Percentiles rank a stretch among this genome's conserved stretches.
Conservation (phyloP, 2,797 vertebrate genomes). For the Spatula versicolor region DNA sequence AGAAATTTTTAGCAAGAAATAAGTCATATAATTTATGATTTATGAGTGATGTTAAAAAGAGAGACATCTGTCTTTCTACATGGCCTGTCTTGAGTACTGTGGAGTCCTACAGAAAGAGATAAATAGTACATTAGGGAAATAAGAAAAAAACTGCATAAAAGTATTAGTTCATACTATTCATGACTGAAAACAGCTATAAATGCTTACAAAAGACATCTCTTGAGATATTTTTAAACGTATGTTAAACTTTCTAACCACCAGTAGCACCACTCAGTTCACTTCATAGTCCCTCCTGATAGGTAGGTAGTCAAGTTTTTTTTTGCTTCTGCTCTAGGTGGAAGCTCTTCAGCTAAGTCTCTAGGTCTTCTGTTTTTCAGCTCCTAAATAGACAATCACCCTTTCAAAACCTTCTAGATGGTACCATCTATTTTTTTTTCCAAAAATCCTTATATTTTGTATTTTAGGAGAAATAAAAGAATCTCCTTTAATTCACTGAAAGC, state of each 20-base stretch:
- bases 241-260: background rate
- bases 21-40: background rate
- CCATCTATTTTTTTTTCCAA: background rate
- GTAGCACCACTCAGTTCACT: background rate
- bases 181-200: background rate
- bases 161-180: background rate
- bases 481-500: background rate
- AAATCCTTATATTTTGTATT: background rate
- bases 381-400: background rate
- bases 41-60: background rate
- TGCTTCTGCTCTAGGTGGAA: background rate
- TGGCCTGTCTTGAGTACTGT: background rate
- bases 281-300: background rate
- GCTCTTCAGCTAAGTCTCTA: no score
- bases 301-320: background rate
- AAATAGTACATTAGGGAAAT: background rate
- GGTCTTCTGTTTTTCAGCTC: background rate
- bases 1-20: background rate
- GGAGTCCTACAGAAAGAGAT: background rate
- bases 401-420: background rate
- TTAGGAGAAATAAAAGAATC: background rate
- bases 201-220: background rate
- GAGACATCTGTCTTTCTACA: background rate
- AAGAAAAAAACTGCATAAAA: background rate
- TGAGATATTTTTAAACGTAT: background rate